Evolutionary conservation across 2,797 vertebrate genomes (phyloP), one percentile per base, ranked within the genome.

Genomic region (Clarias platycephalus): DNA sequence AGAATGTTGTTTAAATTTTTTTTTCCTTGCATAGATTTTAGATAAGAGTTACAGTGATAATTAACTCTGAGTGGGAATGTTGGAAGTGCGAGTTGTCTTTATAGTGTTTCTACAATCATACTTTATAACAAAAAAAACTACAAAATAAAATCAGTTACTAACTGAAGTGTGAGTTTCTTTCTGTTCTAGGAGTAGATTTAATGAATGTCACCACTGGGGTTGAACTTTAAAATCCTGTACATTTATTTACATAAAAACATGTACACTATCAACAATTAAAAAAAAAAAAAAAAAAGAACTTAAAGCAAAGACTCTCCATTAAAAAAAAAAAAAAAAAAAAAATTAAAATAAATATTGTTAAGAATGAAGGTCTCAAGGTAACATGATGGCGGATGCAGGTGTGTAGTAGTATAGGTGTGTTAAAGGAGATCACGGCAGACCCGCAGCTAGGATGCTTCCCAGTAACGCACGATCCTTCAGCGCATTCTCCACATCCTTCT

Each of bases 381-480:
- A 15, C 57, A 37, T 28, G 63, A 55, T 16, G 1, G 22, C 3
- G 9, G 16, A 34, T 4, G 5, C 16, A 49, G 20, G 1, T n/a
- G n/a, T n/a, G n/a, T n/a, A 62, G n/a, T 34, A 24, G 5, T 58
- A 22, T 1, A 57, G 37, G 0, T n/a, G 37, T 6, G 2, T 0
- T n/a, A 34, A 18, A 6, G 10, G 6, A 80, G 60, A 63, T 28
- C 94, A 88, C 26, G 92, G 93, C 85, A 96, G 94, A 0, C 96
- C 97, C 4, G 91, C 93, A 0, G 95, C 92, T 76, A 99, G 92
- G 90, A 99, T 96, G 91, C 93, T 97, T 57, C 97, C 97, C 82
- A 97, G 89, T 70, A 99, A 94, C 0, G 92, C 91, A 0, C 91
- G 93, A 57, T 98, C 98, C 90, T 97, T 97, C 87, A 99, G 94